A percentile compares a stretch with the other conserved stretches of the same genome.
These are phyloP conservation scores for Pipa parva DNA, from an alignment of 2,113 vertebrate genomes.

Conservation along the genomic window DNA sequence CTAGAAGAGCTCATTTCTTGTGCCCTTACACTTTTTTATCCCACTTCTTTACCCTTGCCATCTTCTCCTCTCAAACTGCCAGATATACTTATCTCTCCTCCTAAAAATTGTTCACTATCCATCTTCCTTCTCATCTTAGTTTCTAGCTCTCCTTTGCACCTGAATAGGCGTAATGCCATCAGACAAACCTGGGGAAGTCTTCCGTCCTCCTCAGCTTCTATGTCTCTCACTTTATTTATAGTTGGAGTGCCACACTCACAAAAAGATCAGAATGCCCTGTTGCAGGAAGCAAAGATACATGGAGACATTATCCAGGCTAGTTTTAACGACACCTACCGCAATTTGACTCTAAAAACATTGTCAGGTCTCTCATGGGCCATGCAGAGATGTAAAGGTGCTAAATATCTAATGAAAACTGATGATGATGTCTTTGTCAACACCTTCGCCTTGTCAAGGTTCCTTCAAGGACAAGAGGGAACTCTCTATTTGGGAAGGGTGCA, in stretches of 20 bases:
- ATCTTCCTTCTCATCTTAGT: conserved; percentile 75
- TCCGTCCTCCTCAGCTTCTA: conserved; percentile 53
- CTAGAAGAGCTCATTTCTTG: conserved; percentile 2
- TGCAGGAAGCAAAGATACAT: conserved; percentile 59
- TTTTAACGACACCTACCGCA: conserved; percentile 77
- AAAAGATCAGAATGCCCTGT: conserved; percentile 56
- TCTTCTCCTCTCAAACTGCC: not conserved
- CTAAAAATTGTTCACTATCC: conserved; percentile 38
- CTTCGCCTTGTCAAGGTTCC: conserved; percentile 53
- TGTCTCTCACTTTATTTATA: conserved; percentile 74
- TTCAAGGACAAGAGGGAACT: conserved; percentile 32
- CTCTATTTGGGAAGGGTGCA: conserved; percentile 80
- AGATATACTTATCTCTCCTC: not conserved
- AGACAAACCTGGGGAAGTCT: conserved; percentile 75
- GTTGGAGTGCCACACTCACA: conserved; percentile 61
- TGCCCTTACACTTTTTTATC: not conserved
- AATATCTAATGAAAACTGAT: conserved; percentile 80
- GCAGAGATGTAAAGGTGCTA: conserved; percentile 66
- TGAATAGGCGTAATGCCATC: conserved; percentile 66
- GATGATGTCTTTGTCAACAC: conserved; percentile 85
- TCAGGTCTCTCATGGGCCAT: conserved; percentile 70
- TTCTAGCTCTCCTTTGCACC: conserved; percentile 63
- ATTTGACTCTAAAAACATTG: conserved; percentile 82
- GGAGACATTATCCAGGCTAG: conserved; percentile 76
- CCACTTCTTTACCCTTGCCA: no score